Evolutionary conservation across 2,888 invertebrate species (phyloP), one percentile per base, ranked within the genome.

Genomic region (Leptopterna dolabrata): DNA sequence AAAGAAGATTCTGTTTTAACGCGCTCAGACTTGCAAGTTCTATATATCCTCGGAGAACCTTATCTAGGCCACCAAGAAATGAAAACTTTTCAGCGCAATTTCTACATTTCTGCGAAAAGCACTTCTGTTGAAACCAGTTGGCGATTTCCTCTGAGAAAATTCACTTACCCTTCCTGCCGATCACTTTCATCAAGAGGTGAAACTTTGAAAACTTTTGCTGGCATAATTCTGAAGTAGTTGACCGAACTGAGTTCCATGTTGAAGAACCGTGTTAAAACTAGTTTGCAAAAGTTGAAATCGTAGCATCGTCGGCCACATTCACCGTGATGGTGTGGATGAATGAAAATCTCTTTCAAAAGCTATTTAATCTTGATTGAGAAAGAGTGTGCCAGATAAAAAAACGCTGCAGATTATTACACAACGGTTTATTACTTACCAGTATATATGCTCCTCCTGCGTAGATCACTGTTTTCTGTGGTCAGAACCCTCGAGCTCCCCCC

Each of bases 141-240:
- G 24, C 63, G 63, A 24, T 63, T 63, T 63, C 63, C 63, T 36
- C 30, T 16, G 36, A 76, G 43, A 41, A 30, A 76, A 76, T 76
- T 76, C 36, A 43, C 43, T 76, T 43, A 43, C 29, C 6, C n/a
- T 36, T 24, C 41, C 36, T 16, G 36, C 76, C 30, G 6, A 76
- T 76, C 76, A 24, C 63, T 9, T 63, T 13, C 63, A 63, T 63
- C 27, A 24, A 27, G 27, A 24, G 63, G 63, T 24, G 27, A 36
- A 24, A 0, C 11, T 55, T 2, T 3, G 30, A 30, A 36, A 76
- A 76, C 76, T 76, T 76, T 36, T 30, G 43, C 76, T 76, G 76
- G 36, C 76, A 36, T 76, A 76, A 30, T 76, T 36, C n/a, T 36
- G 24, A 24, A 76, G 76, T 76, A 36, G 43, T 76, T 76, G 76